Conservation (phyloP, 2,888 invertebrate genomes). For the Melieria crassipennis region DNA sequence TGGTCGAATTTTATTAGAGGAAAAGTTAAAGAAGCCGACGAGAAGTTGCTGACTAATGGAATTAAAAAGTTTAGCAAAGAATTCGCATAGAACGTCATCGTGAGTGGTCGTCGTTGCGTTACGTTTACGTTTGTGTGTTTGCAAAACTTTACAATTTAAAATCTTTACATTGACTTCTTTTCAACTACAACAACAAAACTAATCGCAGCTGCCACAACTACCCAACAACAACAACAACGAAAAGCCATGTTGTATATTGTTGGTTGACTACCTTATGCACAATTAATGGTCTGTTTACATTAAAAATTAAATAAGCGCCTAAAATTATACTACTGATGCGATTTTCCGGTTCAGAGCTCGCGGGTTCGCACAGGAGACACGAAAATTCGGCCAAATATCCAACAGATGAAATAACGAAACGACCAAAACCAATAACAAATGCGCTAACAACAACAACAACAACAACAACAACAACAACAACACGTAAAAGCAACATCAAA, state of each 20-base stretch:
- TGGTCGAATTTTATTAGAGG: too few relatives aligned
- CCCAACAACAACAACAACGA: not conserved
- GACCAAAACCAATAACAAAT: not conserved
- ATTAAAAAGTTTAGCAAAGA: too few relatives aligned
- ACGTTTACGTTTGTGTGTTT: too few relatives aligned
- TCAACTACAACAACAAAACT: not conserved
- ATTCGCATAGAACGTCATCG: too few relatives aligned
- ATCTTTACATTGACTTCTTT: not conserved
- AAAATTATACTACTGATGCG: not conserved
- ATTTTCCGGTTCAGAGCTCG: not conserved
- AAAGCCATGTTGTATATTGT: not conserved
- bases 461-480: not conserved
- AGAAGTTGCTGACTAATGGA: too few relatives aligned
- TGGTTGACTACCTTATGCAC: slow-evolving; percentile 5
- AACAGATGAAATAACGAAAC: not conserved
- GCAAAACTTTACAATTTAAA: not conserved
- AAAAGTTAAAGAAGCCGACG: too few relatives aligned
- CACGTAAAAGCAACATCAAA: too few relatives aligned
- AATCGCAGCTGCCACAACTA: not conserved
- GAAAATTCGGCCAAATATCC: not conserved
- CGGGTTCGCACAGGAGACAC: not conserved
- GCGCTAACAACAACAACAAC: not conserved
- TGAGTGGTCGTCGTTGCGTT: too few relatives aligned
- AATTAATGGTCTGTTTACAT: slow-evolving; percentile 15
- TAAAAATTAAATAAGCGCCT: slow-evolving; percentile 15